phyloP scores from a whole-genome alignment of 2,113 vertebrate species.

The Sorex fumeus region DNA sequence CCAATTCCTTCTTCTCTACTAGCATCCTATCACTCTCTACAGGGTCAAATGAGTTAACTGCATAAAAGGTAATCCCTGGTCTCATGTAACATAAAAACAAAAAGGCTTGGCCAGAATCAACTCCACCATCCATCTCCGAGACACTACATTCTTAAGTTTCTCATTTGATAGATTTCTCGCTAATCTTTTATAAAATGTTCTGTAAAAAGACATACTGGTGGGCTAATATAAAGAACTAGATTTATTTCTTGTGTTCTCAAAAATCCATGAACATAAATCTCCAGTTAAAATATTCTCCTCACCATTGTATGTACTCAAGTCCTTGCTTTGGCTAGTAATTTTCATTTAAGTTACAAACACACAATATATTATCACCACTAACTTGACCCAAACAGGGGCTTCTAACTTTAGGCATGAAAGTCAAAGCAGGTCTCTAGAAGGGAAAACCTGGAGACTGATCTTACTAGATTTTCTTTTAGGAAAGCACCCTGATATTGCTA shows the following conservation, averaged over 20 bases:
- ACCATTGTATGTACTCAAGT: slow-evolving; percentile 28
- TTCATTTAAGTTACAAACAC: slow-evolving; percentile 4
- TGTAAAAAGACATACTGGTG: not conserved
- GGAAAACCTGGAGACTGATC: slow-evolving; percentile 14
- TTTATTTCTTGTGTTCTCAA: slow-evolving; percentile 44
- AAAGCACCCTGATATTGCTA: slow-evolving; percentile 42
- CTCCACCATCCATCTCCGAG: slow-evolving; percentile 8
- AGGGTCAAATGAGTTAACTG: slow-evolving; percentile 33
- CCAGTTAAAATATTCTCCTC: slow-evolving; percentile 53
- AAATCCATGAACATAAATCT: not conserved
- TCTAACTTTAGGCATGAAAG: slow-evolving; percentile 50
- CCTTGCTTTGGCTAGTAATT: slow-evolving; percentile 38
- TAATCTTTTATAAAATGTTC: slow-evolving; percentile 30
- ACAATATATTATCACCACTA: slow-evolving; percentile 12
- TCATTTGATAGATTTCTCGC: slow-evolving; percentile 3
- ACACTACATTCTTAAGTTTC: not conserved
- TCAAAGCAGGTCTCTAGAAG: slow-evolving; percentile 20
- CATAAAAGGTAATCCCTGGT: not conserved
- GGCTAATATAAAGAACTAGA: not conserved
- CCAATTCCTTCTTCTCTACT: slow-evolving; percentile 12
- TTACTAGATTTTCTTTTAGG: slow-evolving; percentile 63
- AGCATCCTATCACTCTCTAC: not conserved
- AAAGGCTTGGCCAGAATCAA: slow-evolving; percentile 12
- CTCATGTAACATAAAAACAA: slow-evolving; percentile 26
- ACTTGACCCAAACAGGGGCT: slow-evolving; percentile 24